These are phyloP conservation scores for Clivina fossor DNA, from an alignment of 2,888 invertebrate species.

Conservation along the genomic window DNA sequence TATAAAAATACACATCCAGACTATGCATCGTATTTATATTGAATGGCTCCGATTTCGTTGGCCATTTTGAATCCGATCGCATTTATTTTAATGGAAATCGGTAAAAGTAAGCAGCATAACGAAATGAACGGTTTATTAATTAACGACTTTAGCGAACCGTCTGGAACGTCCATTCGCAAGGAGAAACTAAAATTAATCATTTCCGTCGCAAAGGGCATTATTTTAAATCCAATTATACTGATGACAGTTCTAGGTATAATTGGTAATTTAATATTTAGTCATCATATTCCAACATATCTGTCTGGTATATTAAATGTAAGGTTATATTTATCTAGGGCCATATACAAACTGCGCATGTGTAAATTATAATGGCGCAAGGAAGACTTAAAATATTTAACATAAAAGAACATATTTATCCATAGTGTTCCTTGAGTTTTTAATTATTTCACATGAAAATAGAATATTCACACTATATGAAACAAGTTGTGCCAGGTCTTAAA, in stretches of 20 bases:
- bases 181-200: slow-evolving; percentile 46
- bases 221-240: slow-evolving; percentile 84
- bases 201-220: slow-evolving; percentile 67
- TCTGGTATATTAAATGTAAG: slow-evolving; percentile 73
- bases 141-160: slow-evolving; percentile 13
- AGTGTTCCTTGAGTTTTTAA: no score
- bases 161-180: slow-evolving; percentile 5
- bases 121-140: slow-evolving; percentile 40
- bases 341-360: no score
- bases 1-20: slow-evolving; percentile 86
- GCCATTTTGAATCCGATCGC: slow-evolving; percentile 91
- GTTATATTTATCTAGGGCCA: no score
- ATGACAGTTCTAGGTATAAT: slow-evolving; percentile 91
- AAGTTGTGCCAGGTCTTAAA: no score
- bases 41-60: slow-evolving; percentile 92
- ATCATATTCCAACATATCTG: slow-evolving; percentile 74
- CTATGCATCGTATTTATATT: slow-evolving; percentile 85
- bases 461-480: no score
- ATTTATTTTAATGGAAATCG: slow-evolving; percentile 84
- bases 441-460: no score
- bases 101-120: slow-evolving; percentile 57
- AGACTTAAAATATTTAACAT: no score
- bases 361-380: no score
- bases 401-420: no score
- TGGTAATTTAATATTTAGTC: slow-evolving; percentile 80